Conservation (phyloP, 2,113 vertebrate genomes). For the Hystrix cristata region DNA sequence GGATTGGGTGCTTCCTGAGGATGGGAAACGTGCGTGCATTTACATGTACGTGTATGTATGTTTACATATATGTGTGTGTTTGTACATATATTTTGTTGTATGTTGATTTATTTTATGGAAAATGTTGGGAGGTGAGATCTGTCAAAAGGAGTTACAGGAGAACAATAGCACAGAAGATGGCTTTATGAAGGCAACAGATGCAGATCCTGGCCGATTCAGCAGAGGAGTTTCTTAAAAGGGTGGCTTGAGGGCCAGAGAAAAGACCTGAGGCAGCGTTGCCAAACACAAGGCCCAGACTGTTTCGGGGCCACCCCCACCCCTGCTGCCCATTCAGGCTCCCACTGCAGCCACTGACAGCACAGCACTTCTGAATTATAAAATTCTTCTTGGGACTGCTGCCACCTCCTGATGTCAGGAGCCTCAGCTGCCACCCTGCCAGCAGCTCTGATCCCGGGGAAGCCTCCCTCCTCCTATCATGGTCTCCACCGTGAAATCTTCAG, state of each 20-base stretch:
- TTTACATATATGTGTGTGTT: not conserved
- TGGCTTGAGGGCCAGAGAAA: not conserved
- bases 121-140: not conserved
- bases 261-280: not conserved
- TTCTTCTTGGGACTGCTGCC: not conserved
- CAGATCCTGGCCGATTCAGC: not conserved
- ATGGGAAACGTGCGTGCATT: not conserved
- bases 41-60: not conserved
- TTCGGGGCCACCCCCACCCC: not conserved
- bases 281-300: not conserved
- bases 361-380: not conserved
- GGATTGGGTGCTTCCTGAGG: not conserved
- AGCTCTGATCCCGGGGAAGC: not conserved
- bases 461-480: not conserved
- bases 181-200: not conserved
- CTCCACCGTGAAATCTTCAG: not conserved
- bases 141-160: not conserved
- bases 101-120: not conserved
- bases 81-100: not conserved
- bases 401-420: not conserved
- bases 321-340: too few relatives aligned
- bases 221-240: not conserved
- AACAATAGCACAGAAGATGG: not conserved
- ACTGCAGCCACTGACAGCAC: fast-evolving
- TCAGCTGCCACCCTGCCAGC: not conserved